A percentile compares a stretch with the other conserved stretches of the same genome.
Conservation (phyloP, 2,113 vertebrate genomes). For the Onychostruthus taczanowskii region DNA sequence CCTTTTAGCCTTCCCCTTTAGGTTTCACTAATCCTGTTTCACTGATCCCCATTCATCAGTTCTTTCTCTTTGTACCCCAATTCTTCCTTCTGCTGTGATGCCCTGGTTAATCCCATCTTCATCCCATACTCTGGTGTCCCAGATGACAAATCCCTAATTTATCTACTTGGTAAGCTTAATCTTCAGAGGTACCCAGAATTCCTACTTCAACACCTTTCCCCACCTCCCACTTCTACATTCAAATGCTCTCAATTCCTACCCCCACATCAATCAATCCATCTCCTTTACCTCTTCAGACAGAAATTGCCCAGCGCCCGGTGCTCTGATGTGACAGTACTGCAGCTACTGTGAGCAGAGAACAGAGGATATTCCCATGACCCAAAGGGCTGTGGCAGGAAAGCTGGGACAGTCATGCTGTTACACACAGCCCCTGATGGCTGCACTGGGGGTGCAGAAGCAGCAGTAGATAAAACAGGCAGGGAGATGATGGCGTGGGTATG, state of each 20-base stretch:
- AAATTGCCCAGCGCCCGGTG: not conserved
- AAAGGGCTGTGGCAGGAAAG: slow-evolving; percentile 9
- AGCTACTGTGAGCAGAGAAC: slow-evolving; percentile 67
- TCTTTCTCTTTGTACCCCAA: not conserved
- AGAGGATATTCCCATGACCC: not conserved
- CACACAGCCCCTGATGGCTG: slow-evolving; percentile 12
- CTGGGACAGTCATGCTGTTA: slow-evolving; percentile 7
- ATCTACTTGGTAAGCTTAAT: not conserved
- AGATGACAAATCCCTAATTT: slow-evolving; percentile 5
- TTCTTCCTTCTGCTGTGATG: not conserved
- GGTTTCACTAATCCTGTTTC: slow-evolving; percentile 5
- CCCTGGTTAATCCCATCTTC: slow-evolving; percentile 14
- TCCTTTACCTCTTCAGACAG: not conserved
- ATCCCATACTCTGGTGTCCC: not conserved
- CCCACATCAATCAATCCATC: not conserved
- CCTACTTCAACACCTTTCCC: not conserved
- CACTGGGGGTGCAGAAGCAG: slow-evolving; percentile 30
- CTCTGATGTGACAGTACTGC: slow-evolving; percentile 51
- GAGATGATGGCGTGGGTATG: slow-evolving; percentile 19
- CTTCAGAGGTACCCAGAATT: not conserved
- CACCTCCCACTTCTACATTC: not conserved
- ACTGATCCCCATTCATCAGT: not conserved
- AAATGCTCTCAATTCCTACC: not conserved
- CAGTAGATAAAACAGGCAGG: slow-evolving; percentile 51
- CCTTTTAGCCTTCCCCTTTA: not conserved